Evolutionary conservation across 1,140 invertebrate species (phyloP).

Genomic region (Liolophura sinensis): DNA sequence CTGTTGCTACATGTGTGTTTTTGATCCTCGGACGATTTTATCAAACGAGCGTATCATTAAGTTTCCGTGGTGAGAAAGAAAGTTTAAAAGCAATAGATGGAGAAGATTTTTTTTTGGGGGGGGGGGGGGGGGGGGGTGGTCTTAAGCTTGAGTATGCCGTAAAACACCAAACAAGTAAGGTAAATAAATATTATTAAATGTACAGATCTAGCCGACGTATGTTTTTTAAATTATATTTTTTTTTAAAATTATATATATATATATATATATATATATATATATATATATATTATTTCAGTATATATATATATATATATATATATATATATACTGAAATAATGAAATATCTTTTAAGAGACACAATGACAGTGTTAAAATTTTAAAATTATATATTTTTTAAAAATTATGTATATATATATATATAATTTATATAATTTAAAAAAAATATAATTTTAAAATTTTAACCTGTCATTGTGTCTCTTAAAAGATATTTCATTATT

Average conservation of each 20-base stretch:
- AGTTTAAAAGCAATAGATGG: background rate
- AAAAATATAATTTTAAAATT: no score
- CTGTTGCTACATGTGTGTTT: no score
- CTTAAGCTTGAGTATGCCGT: background rate
- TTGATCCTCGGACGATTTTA: no score
- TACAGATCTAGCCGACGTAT: background rate
- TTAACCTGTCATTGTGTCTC: no score
- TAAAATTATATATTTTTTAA: constrained; percentile 3
- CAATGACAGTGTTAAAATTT: background rate
- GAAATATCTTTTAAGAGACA: background rate
- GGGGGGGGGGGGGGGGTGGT: background rate
- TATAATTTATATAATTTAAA: background rate
- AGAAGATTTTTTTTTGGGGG: background rate
- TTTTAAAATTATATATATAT: constrained; percentile 2
- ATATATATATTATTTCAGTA: background rate
- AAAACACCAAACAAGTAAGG: background rate
- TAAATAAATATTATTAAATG: background rate
- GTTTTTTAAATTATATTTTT: background rate
- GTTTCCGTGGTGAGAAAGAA: background rate
- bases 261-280: background rate
- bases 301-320: constrained; percentile 7
- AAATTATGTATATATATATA: background rate
- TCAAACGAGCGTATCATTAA: background rate
- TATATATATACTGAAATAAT: constrained; percentile 3
- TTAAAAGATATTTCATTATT: no score